Conservation (phyloP, 2,888 invertebrate genomes). For the Cataglyphis albicans region DNA sequence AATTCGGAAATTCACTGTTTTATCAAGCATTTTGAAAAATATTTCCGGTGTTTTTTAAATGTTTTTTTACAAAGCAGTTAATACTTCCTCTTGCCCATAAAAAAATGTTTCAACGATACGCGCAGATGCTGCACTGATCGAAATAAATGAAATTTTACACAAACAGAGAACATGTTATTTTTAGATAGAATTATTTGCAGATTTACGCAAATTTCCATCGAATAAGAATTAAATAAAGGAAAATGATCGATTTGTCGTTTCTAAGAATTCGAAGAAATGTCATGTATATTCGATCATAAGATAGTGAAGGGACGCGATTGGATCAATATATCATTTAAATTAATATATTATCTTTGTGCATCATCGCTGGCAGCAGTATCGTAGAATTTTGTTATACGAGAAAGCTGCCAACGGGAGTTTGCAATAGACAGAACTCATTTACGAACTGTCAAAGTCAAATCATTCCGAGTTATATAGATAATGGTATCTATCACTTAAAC, state of each 20-base stretch:
- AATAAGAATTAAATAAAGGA: neutral
- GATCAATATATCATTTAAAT: slow-evolving; percentile 27
- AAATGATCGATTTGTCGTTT: neutral
- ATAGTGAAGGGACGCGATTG: neutral
- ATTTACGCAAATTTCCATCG: neutral
- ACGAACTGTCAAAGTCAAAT: slow-evolving; percentile 47
- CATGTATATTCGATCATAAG: neutral
- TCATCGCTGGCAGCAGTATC: neutral
- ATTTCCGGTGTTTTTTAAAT: neutral
- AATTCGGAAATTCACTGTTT: slow-evolving; percentile 14
- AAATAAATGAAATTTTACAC: neutral
- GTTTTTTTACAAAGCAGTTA: slow-evolving; percentile 18
- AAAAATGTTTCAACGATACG: slow-evolving; percentile 7
- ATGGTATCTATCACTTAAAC: slow-evolving; percentile 25
- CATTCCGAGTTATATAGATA: slow-evolving; percentile 31
- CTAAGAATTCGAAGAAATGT: neutral
- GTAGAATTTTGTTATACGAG: slow-evolving; percentile 30
- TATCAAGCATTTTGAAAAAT: slow-evolving; percentile 16
- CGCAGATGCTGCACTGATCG: neutral
- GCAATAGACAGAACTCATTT: slow-evolving; percentile 45
- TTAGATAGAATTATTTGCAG: slow-evolving; percentile 13
- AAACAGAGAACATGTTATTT: neutral
- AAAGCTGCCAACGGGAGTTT: slow-evolving; percentile 35
- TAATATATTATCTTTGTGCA: slow-evolving; percentile 35
- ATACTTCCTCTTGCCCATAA: neutral